A percentile compares a stretch with the other conserved stretches of the same genome.
These are phyloP conservation scores for Ophraella communa DNA, from an alignment of 2,888 invertebrate genomes.

Conservation along the genomic window DNA sequence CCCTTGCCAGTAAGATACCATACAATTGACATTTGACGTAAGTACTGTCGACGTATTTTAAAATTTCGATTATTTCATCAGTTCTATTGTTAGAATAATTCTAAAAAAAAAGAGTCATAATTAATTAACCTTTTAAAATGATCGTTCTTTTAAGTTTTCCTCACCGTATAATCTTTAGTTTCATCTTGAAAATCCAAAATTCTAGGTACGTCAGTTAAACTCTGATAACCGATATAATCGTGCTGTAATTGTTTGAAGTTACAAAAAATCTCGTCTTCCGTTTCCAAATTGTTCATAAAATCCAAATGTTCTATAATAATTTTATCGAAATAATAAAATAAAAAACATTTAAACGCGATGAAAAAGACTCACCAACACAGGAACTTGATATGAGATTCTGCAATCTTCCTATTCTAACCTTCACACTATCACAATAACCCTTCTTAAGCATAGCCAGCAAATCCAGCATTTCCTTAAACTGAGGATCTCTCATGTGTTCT, in stretches of 20 bases:
- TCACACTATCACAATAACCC: conserved; percentile 94
- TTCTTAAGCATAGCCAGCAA: conserved; percentile 96
- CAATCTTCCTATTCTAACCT: conserved; percentile 90
- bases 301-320: conserved; percentile 85
- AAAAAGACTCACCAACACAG: conserved; percentile 77
- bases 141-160: conserved; percentile 1
- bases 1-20: conserved; percentile 80
- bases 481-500: conserved; percentile 95
- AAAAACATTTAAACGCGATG: too few species aligned
- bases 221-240: conserved; percentile 93
- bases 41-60: conserved; percentile 74
- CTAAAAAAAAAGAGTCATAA: too few species aligned
- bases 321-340: neutral
- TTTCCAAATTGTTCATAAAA: conserved; percentile 85
- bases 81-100: conserved; percentile 71
- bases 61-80: conserved; percentile 75
- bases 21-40: conserved; percentile 83
- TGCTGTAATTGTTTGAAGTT: conserved; percentile 90
- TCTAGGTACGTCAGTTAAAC: conserved; percentile 92
- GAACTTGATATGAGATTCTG: conserved; percentile 98
- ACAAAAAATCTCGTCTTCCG: conserved; percentile 71
- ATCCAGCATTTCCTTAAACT: conserved; percentile 96
- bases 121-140: neutral
- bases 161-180: conserved; percentile 55
- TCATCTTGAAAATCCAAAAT: conserved; percentile 78